Evolutionary conservation across 92 coral and sea anemone genomes (phyloP).

Genomic region (Porites cylindrica): DNA sequence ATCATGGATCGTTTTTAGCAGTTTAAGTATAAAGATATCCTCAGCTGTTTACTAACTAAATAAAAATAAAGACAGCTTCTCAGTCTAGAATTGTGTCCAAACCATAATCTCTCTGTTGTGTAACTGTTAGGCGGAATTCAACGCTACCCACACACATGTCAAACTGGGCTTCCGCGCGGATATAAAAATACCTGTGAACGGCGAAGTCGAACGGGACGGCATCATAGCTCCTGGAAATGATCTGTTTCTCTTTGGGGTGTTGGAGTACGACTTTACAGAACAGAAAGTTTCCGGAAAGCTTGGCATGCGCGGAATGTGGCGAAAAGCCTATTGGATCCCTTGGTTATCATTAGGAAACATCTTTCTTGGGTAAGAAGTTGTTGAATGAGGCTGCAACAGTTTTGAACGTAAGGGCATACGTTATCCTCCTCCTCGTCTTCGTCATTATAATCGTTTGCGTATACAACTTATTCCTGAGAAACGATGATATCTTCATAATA

Average conservation of each 20-base stretch:
- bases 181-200: slow-evolving; percentile 93
- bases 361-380: slow-evolving; percentile 81
- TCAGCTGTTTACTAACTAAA: too few species aligned
- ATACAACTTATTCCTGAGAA: too few species aligned
- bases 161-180: slow-evolving; percentile 94
- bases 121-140: slow-evolving; percentile 83
- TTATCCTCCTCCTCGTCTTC: too few species aligned
- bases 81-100: too few species aligned
- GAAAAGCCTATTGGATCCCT: slow-evolving; percentile 84
- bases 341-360: slow-evolving; percentile 94
- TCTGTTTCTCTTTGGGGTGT: slow-evolving; percentile 84
- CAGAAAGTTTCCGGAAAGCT: slow-evolving; percentile 77
- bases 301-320: slow-evolving; percentile 97
- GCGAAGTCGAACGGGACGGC: slow-evolving; percentile 93
- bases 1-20: too few species aligned
- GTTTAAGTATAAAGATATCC: too few species aligned
- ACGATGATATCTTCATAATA: too few species aligned
- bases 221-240: slow-evolving; percentile 86
- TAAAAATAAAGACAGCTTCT: too few species aligned
- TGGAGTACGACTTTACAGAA: slow-evolving; percentile 81
- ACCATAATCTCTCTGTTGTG: background rate
- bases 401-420: background rate
- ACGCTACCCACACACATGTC: slow-evolving; percentile 61
- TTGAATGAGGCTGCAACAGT: background rate
- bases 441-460: too few species aligned